A percentile compares a stretch with the other conserved stretches of the same genome.
Evolutionary conservation across 1,140 invertebrate genomes (phyloP).

Genomic region (Drosophila repletoides): DNA sequence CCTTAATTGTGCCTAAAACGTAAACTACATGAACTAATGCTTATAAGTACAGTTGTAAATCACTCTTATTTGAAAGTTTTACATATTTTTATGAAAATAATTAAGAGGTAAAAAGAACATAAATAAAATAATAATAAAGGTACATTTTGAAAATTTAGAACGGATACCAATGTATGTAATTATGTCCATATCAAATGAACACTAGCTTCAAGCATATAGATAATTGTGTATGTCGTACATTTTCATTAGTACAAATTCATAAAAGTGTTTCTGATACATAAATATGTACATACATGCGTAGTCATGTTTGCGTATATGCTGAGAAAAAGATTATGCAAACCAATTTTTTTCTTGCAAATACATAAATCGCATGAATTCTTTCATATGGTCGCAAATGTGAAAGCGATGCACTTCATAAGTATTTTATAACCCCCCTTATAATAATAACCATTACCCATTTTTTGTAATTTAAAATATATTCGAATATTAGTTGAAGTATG

Average conservation of each 20-base stretch:
- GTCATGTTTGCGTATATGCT: neutral
- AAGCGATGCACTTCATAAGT: too few species aligned
- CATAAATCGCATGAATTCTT: too few species aligned
- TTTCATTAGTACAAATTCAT: too few species aligned
- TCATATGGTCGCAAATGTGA: too few species aligned
- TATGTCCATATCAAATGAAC: conserved; percentile 9
- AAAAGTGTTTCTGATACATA: neutral
- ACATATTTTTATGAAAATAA: conserved; percentile 10
- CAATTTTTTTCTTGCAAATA: too few species aligned
- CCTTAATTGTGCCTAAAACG: conserved; percentile 8
- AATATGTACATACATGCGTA: conserved; percentile 2
- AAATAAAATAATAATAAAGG: neutral
- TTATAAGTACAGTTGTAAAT: neutral
- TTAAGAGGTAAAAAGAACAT: conserved; percentile 5
- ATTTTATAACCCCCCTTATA: too few species aligned
- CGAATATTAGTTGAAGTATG: too few species aligned
- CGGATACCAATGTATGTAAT: neutral
- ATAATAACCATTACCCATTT: too few species aligned
- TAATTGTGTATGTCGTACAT: too few species aligned
- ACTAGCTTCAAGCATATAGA: too few species aligned
- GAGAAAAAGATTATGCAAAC: too few species aligned
- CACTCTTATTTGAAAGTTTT: neutral
- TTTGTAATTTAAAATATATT: too few species aligned
- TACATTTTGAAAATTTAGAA: neutral
- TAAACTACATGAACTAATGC: conserved; percentile 9